These are phyloP conservation scores for Jaculus jaculus DNA, from an alignment of 2,113 vertebrate species.

Conservation along the genomic window DNA sequence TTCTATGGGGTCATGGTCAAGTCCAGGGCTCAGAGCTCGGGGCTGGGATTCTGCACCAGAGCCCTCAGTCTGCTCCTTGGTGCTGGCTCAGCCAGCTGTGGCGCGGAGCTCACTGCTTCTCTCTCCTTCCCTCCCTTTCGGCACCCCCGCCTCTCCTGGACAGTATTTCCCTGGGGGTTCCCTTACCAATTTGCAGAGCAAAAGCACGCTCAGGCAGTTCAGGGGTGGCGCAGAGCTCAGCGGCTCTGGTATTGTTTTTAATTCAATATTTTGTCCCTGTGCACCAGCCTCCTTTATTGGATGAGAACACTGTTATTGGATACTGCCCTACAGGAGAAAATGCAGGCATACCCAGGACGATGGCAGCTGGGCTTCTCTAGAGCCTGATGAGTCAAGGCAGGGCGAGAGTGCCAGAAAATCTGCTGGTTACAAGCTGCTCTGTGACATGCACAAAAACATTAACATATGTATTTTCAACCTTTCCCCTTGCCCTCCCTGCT, in stretches of 20 bases:
- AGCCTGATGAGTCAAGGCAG: conserved; percentile 62
- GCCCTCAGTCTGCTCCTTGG: conserved; percentile 6
- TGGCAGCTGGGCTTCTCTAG: conserved; percentile 51
- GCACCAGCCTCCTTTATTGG: conserved; percentile 75
- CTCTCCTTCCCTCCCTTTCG: not conserved
- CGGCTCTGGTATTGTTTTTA: conserved; percentile 76
- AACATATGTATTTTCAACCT: conserved; percentile 76
- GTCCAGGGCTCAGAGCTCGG: not conserved
- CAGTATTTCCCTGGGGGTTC: conserved; percentile 77
- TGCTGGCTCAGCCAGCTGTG: conserved; percentile 19
- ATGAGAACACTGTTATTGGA: conserved; percentile 76
- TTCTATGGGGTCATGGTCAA: not conserved
- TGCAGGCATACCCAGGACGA: conserved; percentile 39
- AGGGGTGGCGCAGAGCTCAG: conserved; percentile 64
- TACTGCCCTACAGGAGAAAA: conserved; percentile 77
- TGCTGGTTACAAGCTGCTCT: conserved; percentile 53
- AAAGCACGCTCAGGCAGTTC: conserved; percentile 69
- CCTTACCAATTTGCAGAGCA: conserved; percentile 71
- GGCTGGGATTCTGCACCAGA: not conserved
- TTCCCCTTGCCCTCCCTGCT: conserved; percentile 53
- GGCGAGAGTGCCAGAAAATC: conserved; percentile 45
- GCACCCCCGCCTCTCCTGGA: conserved; percentile 17
- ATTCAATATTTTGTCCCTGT: conserved; percentile 81
- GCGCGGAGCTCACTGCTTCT: not conserved
- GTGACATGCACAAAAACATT: conserved; percentile 45